phyloP scores from a whole-genome alignment of 2,888 invertebrate species.

The Gymnoscelis rufifasciata region DNA sequence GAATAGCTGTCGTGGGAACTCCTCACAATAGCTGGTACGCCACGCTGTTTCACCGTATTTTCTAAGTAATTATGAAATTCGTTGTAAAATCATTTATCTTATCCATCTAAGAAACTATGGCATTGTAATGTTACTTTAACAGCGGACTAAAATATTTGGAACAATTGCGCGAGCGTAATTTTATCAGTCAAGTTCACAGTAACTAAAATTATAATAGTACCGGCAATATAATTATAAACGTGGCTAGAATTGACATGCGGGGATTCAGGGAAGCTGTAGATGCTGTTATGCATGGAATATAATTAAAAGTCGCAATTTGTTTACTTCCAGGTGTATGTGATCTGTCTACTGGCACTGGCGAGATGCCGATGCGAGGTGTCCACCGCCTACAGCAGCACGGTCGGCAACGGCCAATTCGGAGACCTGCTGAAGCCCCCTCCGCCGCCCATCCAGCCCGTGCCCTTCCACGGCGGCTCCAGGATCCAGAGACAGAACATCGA shows the following conservation, averaged over 20 bases:
- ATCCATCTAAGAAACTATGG: slow-evolving; percentile 7
- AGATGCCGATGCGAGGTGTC: slow-evolving; percentile 51
- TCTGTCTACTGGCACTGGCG: slow-evolving; percentile 49
- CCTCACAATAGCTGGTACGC: slow-evolving; percentile 61
- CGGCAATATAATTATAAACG: no score
- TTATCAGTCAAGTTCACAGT: neutral
- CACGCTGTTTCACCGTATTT: slow-evolving; percentile 70
- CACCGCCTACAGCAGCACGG: slow-evolving; percentile 43
- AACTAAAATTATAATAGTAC: no score
- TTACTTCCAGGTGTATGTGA: slow-evolving; percentile 57
- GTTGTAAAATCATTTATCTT: slow-evolving; percentile 23
- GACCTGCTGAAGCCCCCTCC: slow-evolving; percentile 68
- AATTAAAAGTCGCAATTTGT: no score
- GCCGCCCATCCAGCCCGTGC: slow-evolving; percentile 59
- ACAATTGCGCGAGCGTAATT: no score
- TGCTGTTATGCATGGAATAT: no score
- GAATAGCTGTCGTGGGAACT: slow-evolving; percentile 69
- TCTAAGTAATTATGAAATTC: slow-evolving; percentile 62
- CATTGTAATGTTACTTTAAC: slow-evolving; percentile 1
- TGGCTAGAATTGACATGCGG: no score
- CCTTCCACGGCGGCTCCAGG: slow-evolving; percentile 58
- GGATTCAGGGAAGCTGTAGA: no score
- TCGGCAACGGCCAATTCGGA: slow-evolving; percentile 54
- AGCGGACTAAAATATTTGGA: neutral
- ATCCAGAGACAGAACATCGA: slow-evolving; percentile 57